Evolutionary conservation across 2,113 vertebrate genomes (phyloP), one percentile per base, ranked within the genome.

Genomic region (Anas platyrhynchos): DNA sequence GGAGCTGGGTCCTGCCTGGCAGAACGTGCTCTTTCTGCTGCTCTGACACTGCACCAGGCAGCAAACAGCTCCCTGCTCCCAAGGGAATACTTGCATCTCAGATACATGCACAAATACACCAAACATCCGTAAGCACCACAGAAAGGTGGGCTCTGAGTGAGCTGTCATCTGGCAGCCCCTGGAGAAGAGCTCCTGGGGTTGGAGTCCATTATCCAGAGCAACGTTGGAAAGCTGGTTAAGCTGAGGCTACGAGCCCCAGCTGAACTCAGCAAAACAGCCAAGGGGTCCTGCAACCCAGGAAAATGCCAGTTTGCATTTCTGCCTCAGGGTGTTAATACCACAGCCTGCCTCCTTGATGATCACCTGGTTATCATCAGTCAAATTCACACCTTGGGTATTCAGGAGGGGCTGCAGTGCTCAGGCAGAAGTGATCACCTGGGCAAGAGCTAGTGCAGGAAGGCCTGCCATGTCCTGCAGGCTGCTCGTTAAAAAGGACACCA

Each of bases 61-160:
- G 31, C 0, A 1, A 61, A 43, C 16, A 22, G 9, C 43, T 44
- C 31, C 58, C 17, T 11, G 2, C 21, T n/a, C 10, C 59, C 41
- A 23, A 0, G 6, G 86, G 48, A 80, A 38, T 34, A 43, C 10
- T 0, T 61, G 27, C 52, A 54, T n/a, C 78, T 90, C 36, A 65
- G 17, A 72, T 6, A 61, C 12, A 6, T 0, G 17, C 46, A 21
- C 26, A 16, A 32, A 11, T 31, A 41, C 1, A 4, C 8, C 41
- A 34, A 48, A 27, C 29, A n/a, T 1, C 46, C 29, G 22, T 5
- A 26, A 59, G 18, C 58, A 21, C 50, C 26, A 29, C 52, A 58
- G 27, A 36, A 31, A 71, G 52, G n/a, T 1, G 1, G 21, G 34
- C 63, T 68, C 10, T 36, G 23, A 74, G 9, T 7, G 16, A 54